Conservation (phyloP, 2,113 vertebrate species). For the Oncorhynchus mykiss region DNA sequence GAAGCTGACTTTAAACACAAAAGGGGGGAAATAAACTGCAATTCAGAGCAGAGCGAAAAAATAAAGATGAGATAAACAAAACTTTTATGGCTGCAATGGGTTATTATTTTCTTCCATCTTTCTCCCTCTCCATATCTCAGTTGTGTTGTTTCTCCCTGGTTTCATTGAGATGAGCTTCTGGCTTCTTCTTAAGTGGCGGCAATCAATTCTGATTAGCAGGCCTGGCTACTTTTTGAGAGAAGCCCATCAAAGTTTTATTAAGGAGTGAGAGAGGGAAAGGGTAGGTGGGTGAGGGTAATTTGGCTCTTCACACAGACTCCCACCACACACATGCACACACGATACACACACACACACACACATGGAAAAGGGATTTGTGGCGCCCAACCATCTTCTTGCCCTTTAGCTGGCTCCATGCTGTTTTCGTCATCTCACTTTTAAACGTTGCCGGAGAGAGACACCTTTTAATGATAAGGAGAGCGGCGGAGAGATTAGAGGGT, state of each 20-base stretch:
- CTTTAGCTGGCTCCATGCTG: neutral
- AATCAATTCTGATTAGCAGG: conserved; percentile 86
- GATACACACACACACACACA: too few species aligned
- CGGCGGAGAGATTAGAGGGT: too few species aligned
- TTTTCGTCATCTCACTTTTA: neutral
- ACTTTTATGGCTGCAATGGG: neutral
- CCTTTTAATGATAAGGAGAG: neutral
- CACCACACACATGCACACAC: conserved; percentile 15
- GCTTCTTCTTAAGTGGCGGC: conserved; percentile 82
- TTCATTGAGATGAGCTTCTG: conserved; percentile 61
- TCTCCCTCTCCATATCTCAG: conserved; percentile 41
- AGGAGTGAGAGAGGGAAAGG: conserved; percentile 69
- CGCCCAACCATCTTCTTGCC: neutral
- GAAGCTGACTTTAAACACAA: conserved; percentile 32
- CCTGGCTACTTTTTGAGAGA: conserved; percentile 76
- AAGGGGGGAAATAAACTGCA: conserved; percentile 29
- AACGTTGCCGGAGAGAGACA: neutral
- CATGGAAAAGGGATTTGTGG: neutral
- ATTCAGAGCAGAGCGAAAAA: conserved; percentile 34
- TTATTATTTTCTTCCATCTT: neutral
- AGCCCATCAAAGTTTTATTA: conserved; percentile 83
- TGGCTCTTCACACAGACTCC: conserved; percentile 60
- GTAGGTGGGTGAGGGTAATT: conserved; percentile 70
- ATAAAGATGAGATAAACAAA: conserved; percentile 14
- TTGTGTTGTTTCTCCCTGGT: conserved; percentile 74